phyloP scores from a whole-genome alignment of 2,888 invertebrate genomes.

The Chironomus riparius region DNA sequence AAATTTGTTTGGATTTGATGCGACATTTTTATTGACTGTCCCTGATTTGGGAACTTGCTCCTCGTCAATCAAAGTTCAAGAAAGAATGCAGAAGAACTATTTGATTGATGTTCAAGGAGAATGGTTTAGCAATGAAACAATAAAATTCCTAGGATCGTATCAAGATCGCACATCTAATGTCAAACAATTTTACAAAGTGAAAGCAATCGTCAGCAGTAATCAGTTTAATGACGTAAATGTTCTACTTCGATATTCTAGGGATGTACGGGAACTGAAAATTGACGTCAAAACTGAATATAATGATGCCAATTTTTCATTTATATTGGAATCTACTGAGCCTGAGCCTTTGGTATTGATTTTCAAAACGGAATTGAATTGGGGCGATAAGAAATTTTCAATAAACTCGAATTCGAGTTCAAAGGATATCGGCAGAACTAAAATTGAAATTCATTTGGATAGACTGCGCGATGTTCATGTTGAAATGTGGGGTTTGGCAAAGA shows the following conservation, averaged over 20 bases:
- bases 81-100: conserved; percentile 58
- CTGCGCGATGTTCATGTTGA: conserved; percentile 65
- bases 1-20: conserved; percentile 56
- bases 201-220: conserved; percentile 60
- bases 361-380: conserved; percentile 57
- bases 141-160: conserved; percentile 62
- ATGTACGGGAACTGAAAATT: conserved; percentile 57
- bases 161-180: conserved; percentile 61
- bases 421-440: conserved; percentile 48
- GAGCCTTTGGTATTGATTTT: conserved; percentile 53
- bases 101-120: conserved; percentile 61
- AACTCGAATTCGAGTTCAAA: conserved; percentile 53
- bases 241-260: conserved; percentile 57
- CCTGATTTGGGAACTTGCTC: conserved; percentile 65
- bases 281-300: conserved; percentile 55
- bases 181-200: conserved; percentile 56
- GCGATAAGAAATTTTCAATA: conserved; percentile 58
- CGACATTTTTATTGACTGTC: conserved; percentile 61
- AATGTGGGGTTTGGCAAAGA: conserved; percentile 51
- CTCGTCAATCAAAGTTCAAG: conserved; percentile 54
- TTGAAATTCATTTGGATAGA: conserved; percentile 70
- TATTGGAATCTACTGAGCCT: conserved; percentile 52
- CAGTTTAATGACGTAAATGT: conserved; percentile 61
- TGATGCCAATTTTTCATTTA: conserved; percentile 56
- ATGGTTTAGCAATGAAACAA: conserved; percentile 64